Evolutionary conservation across 2,113 vertebrate species (phyloP).

Genomic region (Zosterops hypoxanthus): DNA sequence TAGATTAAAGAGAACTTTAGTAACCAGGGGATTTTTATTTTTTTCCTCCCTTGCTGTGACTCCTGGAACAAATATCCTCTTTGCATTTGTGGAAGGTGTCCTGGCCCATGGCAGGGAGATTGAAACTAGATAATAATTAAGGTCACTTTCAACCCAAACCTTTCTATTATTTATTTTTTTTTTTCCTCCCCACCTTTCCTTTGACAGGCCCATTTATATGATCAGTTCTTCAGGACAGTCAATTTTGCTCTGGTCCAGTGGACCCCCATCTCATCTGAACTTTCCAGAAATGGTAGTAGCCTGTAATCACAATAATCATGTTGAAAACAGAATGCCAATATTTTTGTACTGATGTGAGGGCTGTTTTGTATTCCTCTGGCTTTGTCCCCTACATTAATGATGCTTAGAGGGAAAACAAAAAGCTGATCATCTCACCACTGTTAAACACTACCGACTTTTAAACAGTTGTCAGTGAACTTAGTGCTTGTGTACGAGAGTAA

Average conservation of each 20-base stretch:
- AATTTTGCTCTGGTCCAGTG: background rate
- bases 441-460: constrained; percentile 34
- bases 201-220: background rate
- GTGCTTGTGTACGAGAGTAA: constrained; percentile 4
- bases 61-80: background rate
- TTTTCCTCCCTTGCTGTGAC: background rate
- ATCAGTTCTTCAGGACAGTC: background rate
- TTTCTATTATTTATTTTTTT: background rate
- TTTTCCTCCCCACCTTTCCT: background rate
- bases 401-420: constrained; percentile 60
- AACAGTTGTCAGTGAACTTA: background rate
- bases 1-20: background rate
- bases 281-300: background rate
- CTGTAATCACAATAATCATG: background rate
- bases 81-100: background rate
- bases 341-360: background rate
- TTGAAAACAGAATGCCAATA: constrained; percentile 31
- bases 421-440: background rate
- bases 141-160: background rate
- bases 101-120: too few species aligned
- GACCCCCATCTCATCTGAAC: background rate
- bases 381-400: constrained; percentile 34
- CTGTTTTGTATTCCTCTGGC: constrained; percentile 51
- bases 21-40: background rate
- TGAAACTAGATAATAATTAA: background rate